Percentiles rank a stretch among this genome's conserved stretches.
These are phyloP conservation scores for Acronicta psi DNA, from an alignment of 2,888 invertebrate genomes.

Conservation along the genomic window DNA sequence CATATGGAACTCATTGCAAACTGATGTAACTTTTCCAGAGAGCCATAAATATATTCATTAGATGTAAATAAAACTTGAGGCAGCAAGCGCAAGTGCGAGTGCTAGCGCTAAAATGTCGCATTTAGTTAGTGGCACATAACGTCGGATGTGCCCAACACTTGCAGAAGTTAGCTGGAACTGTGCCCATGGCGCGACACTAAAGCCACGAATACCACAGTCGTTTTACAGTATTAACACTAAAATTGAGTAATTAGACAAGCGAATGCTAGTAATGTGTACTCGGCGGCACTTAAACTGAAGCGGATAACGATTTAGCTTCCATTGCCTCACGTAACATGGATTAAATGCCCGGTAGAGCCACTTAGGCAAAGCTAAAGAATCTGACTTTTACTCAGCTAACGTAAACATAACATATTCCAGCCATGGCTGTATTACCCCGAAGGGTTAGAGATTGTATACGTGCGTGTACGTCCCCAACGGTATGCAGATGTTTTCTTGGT, in stretches of 20 bases:
- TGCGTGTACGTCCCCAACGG: too few species aligned
- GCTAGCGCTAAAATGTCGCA: slow-evolving; percentile 41
- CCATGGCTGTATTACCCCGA: too few species aligned
- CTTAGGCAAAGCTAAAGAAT: too few species aligned
- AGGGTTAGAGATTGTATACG: too few species aligned
- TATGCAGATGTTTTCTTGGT: too few species aligned
- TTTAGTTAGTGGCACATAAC: slow-evolving; percentile 35
- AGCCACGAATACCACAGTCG: slow-evolving; percentile 18
- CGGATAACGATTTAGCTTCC: slow-evolving; percentile 15
- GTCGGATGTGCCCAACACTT: slow-evolving; percentile 47
- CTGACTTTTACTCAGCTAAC: too few species aligned
- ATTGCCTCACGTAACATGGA: slow-evolving; percentile 17
- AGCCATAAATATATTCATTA: slow-evolving; percentile 24
- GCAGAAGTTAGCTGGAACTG: slow-evolving; percentile 62
- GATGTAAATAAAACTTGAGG: slow-evolving; percentile 40
- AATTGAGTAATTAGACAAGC: slow-evolving; percentile 51
- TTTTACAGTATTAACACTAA: slow-evolving; percentile 45
- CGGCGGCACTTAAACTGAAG: slow-evolving; percentile 10
- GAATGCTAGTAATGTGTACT: slow-evolving; percentile 30
- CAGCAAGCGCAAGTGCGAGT: too few species aligned
- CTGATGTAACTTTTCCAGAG: slow-evolving; percentile 12
- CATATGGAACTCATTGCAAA: slow-evolving; percentile 18
- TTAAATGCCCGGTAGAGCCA: too few species aligned
- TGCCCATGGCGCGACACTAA: slow-evolving; percentile 53
- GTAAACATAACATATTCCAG: too few species aligned